A percentile compares a stretch with the other conserved stretches of the same genome.
Evolutionary conservation across 35 echinoderm and acorn worm species (phyloP).

Genomic region (Stichopus chloronotus): DNA sequence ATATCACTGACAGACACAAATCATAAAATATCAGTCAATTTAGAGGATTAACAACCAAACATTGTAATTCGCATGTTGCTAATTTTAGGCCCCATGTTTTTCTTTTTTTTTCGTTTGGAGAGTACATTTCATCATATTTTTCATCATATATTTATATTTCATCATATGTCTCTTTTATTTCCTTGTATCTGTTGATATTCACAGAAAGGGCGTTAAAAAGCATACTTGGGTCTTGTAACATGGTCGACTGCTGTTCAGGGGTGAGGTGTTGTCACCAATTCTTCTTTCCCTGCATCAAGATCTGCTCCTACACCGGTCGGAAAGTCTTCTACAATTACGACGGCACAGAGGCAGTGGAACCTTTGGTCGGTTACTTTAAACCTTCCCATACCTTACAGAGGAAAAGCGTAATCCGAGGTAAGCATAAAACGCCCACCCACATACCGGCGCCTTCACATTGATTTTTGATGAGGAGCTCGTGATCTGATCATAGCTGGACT

Average conservation of each 20-base stretch:
- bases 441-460: too few relatives aligned
- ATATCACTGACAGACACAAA: too few relatives aligned
- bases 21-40: too few relatives aligned
- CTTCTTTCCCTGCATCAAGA: conserved; percentile 83
- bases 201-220: conserved; percentile 63
- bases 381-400: conserved; percentile 66
- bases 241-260: conserved; percentile 89
- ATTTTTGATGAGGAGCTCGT: too few relatives aligned
- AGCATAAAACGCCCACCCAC: background rate
- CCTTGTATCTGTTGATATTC: too few relatives aligned
- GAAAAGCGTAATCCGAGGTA: conserved; percentile 82
- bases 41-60: too few relatives aligned
- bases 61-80: too few relatives aligned
- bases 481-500: too few relatives aligned
- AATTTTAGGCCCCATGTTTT: too few relatives aligned
- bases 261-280: conserved; percentile 78
- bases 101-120: too few relatives aligned
- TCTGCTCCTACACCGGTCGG: conserved; percentile 74
- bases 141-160: too few relatives aligned
- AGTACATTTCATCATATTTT: background rate
- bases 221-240: conserved; percentile 73
- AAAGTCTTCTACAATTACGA: conserved; percentile 96
- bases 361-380: conserved; percentile 81
- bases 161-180: too few relatives aligned
- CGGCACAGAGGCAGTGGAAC: conserved; percentile 86